Evolutionary conservation across 2,888 invertebrate species (phyloP).

Genomic region (Drosophila peninsularis): DNA sequence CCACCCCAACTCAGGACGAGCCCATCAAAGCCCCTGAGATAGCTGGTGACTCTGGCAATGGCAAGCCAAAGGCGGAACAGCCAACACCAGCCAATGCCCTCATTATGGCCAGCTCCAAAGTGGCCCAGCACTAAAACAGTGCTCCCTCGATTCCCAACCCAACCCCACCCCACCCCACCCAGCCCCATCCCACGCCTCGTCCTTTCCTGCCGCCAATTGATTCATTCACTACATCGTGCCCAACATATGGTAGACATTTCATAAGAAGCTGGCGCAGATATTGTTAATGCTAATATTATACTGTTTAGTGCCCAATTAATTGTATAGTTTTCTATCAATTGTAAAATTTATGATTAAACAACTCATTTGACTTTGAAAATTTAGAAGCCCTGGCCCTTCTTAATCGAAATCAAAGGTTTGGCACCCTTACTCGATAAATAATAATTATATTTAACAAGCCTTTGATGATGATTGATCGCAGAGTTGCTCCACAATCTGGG

Average conservation of each 20-base stretch:
- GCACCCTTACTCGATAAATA: too few species aligned
- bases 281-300: neutral
- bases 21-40: neutral
- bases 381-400: too few species aligned
- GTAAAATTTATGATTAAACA: slow-evolving; percentile 1
- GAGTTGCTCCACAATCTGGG: too few species aligned
- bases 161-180: neutral
- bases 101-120: slow-evolving; percentile 5
- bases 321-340: slow-evolving; percentile 6
- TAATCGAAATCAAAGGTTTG: too few species aligned
- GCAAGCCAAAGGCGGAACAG: neutral
- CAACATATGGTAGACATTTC: neutral
- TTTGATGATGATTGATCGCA: too few species aligned
- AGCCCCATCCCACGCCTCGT: too few species aligned
- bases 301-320: slow-evolving; percentile 1
- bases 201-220: neutral
- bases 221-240: neutral
- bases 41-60: slow-evolving; percentile 20
- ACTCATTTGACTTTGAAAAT: neutral
- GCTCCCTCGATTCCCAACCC: too few species aligned
- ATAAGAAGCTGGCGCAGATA: neutral
- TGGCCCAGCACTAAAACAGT: slow-evolving; percentile 3
- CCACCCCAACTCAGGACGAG: neutral
- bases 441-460: too few species aligned
- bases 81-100: neutral